phyloP scores from a whole-genome alignment of 2,888 invertebrate genomes.

The Allophyes oxyacanthae region DNA sequence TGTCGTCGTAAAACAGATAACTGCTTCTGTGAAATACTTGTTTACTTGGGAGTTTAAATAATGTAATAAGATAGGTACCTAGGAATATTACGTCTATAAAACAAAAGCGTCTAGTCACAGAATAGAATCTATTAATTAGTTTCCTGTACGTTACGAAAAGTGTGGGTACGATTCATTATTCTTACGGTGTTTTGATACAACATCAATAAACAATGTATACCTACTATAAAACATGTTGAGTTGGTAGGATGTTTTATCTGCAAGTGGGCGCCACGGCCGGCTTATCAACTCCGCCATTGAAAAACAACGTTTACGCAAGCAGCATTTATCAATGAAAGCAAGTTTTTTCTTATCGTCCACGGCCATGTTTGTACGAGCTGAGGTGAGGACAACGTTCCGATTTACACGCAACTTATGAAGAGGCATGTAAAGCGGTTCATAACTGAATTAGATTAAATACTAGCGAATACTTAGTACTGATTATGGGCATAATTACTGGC shows the following conservation, averaged over 20 bases:
- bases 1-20: too few relatives aligned
- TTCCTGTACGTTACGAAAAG: too few relatives aligned
- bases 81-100: too few relatives aligned
- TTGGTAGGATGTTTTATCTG: conserved; percentile 50
- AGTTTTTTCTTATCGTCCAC: conserved; percentile 73
- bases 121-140: too few relatives aligned
- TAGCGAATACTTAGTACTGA: not conserved
- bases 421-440: not conserved
- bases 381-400: conserved; percentile 36
- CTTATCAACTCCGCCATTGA: conserved; percentile 76
- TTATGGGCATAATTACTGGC: not conserved
- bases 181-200: too few relatives aligned
- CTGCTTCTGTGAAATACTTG: too few relatives aligned
- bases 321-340: conserved; percentile 80
- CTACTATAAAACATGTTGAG: not conserved
- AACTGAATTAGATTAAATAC: not conserved
- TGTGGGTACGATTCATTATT: too few relatives aligned
- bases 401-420: conserved; percentile 12
- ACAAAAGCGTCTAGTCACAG: too few relatives aligned
- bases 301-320: conserved; percentile 81
- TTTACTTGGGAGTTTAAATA: too few relatives aligned
- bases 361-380: conserved; percentile 57
- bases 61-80: too few relatives aligned
- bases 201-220: not conserved
- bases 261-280: conserved; percentile 59